Percentiles rank a stretch among this genome's conserved stretches.
These are phyloP conservation scores for Chiroxiphia lanceolata DNA, from an alignment of 2,797 vertebrate species.

Conservation along the genomic window DNA sequence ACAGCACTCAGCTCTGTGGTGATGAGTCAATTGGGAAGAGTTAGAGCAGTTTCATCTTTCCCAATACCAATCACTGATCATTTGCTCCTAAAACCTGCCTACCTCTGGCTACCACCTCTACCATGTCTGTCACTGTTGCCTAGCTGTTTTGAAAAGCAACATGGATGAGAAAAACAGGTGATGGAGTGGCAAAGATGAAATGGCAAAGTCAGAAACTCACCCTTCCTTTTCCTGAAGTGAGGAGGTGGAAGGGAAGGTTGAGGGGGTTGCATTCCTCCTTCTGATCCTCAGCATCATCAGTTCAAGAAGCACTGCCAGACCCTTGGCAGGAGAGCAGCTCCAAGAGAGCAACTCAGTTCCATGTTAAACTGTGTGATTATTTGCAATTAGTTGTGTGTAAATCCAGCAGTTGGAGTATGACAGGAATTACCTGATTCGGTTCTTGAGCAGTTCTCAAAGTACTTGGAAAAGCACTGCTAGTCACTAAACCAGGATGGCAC, in stretches of 20 bases:
- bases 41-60: not conserved
- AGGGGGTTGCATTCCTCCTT: not conserved
- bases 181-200: not conserved
- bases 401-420: not conserved
- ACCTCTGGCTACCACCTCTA: not conserved
- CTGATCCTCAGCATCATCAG: not conserved
- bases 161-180: not conserved
- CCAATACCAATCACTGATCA: not conserved
- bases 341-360: not conserved
- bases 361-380: not conserved
- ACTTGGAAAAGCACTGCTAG: not conserved
- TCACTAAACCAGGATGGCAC: not conserved
- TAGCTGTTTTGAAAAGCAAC: not conserved
- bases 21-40: not conserved
- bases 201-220: not conserved
- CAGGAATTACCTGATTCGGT: not conserved
- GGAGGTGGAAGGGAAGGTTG: not conserved
- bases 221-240: not conserved
- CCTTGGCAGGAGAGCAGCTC: not conserved
- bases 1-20: not conserved
- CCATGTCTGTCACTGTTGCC: rapidly evolving
- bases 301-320: not conserved
- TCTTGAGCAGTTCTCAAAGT: not conserved
- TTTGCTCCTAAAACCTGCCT: not conserved
- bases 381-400: not conserved